Evolutionary conservation across 2,888 invertebrate species (phyloP).

Genomic region (Erynnis tages): DNA sequence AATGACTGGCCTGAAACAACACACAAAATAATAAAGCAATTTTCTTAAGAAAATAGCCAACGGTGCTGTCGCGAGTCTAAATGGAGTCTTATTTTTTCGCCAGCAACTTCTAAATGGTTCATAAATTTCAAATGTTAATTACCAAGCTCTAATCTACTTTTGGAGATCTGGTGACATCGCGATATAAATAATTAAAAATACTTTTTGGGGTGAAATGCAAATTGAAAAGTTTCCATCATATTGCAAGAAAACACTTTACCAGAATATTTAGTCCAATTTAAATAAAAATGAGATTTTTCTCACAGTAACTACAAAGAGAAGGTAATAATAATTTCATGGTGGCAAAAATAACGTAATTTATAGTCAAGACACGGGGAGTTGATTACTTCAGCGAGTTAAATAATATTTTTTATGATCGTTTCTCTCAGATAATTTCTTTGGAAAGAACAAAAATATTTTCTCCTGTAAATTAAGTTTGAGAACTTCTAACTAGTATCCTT

Average conservation of each 20-base stretch:
- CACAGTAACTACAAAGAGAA: no score
- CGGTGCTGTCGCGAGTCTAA: not conserved
- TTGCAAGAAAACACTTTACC: no score
- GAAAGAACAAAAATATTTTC: no score
- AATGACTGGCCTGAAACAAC: conserved; percentile 10
- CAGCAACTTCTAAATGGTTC: conserved; percentile 23
- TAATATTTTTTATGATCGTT: no score
- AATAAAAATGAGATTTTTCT: no score
- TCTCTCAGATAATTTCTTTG: no score
- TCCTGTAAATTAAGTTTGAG: not conserved
- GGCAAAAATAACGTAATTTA: no score
- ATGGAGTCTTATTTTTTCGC: conserved; percentile 22
- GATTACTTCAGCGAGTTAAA: no score
- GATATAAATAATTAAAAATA: conserved; percentile 27
- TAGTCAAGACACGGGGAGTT: no score
- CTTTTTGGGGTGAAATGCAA: conserved; percentile 14
- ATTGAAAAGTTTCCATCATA: conserved; percentile 25
- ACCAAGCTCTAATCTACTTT: conserved; percentile 23
- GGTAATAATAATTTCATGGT: no score
- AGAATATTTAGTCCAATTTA: no score
- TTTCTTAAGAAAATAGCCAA: conserved; percentile 8
- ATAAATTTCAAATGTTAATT: conserved; percentile 28
- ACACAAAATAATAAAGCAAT: conserved; percentile 15
- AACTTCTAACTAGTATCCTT: not conserved
- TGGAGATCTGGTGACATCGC: conserved; percentile 26